Base-by-base conservation (phyloP, 2,113 vertebrate species). In the rat (Rattus norvegicus) region DNA sequence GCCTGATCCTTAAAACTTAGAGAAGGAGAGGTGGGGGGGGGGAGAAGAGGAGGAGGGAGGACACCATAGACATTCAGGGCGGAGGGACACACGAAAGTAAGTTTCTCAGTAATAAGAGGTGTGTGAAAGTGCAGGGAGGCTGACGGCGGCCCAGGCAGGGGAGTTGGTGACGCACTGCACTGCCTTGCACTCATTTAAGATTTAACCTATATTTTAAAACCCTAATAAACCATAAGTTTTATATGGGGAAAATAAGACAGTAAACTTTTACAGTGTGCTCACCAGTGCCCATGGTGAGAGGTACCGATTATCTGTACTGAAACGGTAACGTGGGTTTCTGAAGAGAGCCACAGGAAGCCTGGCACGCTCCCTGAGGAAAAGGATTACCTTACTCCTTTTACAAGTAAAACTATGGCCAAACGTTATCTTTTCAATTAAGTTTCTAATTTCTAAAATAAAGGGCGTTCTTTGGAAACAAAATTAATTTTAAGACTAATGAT, bases 371-470 rank as follows among this genome's bases (percentile, higher is more conserved):
- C 70, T 69, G 16, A 90, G 20, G 39, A 87, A 91, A 89, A 30
- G 43, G 9, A 76, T 88, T 77, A 61, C 30, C 89, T 91, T 88
- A 90, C 20, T 83, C 43, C 33, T 95, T 81, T 59, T 54, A 24
- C 47, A 92, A 94, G 47, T 36, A 61, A 87, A 85, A 88, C 47
- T 56, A 61, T 69, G 13, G 54, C n/a, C n/a, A 81, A 5, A 20
- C 86, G 67, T 85, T 94, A 72, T 30, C 86, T 97, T 90, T 94
- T 52, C 43, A 91, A 61, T 91, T 91, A 86, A 79, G 96, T 39
- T 43, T 43, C 24, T 59, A 80, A 22, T 39, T 36, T 70, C 22
- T 75, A 59, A 88, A 89, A 30, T 39, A 75, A 88, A 88, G 33
- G 17, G 36, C 24, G 56, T 56, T 89, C 22, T 75, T 56, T 39